These are phyloP conservation scores for Peromyscus nudipes DNA, from an alignment of 2,797 vertebrate genomes.

Conservation along the genomic window DNA sequence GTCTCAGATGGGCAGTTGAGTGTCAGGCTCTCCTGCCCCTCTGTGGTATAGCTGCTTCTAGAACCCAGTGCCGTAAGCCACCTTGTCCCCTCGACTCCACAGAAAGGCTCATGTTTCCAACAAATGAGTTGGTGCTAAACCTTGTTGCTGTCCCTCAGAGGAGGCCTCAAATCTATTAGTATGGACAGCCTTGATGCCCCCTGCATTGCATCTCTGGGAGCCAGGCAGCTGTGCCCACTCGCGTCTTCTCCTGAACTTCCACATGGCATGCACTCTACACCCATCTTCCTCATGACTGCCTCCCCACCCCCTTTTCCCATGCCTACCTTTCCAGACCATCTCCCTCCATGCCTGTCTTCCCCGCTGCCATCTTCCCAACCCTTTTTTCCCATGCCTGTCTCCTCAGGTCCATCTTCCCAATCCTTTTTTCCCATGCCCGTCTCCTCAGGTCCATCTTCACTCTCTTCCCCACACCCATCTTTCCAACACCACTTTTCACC, in stretches of 20 bases:
- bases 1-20: rapidly evolving
- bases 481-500: neutral
- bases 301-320: neutral
- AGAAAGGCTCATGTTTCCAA: neutral
- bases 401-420: neutral
- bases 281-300: neutral
- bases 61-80: neutral
- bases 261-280: neutral
- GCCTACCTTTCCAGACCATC: neutral
- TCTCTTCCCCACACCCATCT: neutral
- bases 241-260: neutral
- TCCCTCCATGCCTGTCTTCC: neutral
- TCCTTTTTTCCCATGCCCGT: neutral
- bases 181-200: neutral
- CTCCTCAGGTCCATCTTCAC: neutral
- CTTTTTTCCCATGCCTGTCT: neutral
- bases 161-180: neutral
- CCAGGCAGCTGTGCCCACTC: neutral
- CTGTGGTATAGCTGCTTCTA: neutral
- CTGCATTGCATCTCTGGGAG: neutral
- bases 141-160: neutral
- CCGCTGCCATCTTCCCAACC: neutral
- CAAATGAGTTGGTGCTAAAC: neutral
- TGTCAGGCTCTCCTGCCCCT: rapidly evolving
- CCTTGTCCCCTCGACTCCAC: neutral